Conservation (phyloP, 1,140 invertebrate genomes). For the Brachystomella parvula region DNA sequence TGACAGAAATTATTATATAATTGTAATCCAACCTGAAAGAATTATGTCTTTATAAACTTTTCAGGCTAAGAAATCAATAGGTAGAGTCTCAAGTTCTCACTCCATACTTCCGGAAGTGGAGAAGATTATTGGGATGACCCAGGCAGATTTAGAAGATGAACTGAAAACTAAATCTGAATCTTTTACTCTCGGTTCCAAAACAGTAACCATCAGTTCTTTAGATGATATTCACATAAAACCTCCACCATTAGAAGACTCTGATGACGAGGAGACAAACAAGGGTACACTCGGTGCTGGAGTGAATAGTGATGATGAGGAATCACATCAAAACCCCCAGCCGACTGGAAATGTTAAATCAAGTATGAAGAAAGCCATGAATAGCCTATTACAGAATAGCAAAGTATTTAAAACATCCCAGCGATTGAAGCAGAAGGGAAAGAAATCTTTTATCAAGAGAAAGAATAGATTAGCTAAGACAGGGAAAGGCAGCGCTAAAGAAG, state of each 20-base stretch:
- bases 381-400: constrained; percentile 25
- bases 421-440: constrained; percentile 30
- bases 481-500: background rate
- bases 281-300: background rate
- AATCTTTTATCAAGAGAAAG: constrained; percentile 6
- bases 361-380: constrained; percentile 24
- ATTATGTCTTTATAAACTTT: background rate
- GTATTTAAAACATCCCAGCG: constrained; percentile 28
- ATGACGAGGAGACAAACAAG: background rate
- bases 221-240: constrained; percentile 22
- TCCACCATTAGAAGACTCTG: constrained; percentile 1
- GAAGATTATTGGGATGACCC: constrained; percentile 15
- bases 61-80: constrained; percentile 21
- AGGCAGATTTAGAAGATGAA: constrained; percentile 2
- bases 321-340: background rate
- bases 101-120: constrained; percentile 33
- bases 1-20: background rate
- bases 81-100: constrained; percentile 28
- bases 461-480: background rate
- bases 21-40: background rate
- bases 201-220: constrained; percentile 29
- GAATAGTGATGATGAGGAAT: constrained; percentile 16
- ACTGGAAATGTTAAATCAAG: constrained; percentile 14
- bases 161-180: background rate
- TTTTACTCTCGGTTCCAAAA: constrained; percentile 21